Evolutionary conservation across 2,888 invertebrate species (phyloP), one percentile per base, ranked within the genome.

Genomic region (Tuta absoluta): DNA sequence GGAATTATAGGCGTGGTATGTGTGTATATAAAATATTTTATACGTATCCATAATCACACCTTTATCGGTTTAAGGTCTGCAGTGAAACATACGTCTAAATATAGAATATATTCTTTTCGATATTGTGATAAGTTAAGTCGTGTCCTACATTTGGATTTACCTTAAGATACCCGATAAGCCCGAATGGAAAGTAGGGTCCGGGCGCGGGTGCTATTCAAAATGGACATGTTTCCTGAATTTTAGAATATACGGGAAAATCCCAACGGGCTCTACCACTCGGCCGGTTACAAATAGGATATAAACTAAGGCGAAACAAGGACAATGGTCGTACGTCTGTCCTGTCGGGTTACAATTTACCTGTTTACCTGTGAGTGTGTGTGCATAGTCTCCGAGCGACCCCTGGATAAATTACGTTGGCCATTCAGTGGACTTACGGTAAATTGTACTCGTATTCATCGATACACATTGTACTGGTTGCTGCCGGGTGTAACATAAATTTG

Each of bases 141-240:
- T 48, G 33, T 61, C 61, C 17, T 45, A 24, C 51, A 23, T 53
- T 49, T 61, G 65, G 68, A 69, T 71, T 72, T 68, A 66, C 67
- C 65, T 51, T 59, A 53, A 65, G 65, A 65, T 67, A 71, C 66
- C 65, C 67, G 68, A 61, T 66, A 66, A 69, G 67, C 63, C 64
- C 66, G 67, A 66, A 67, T 69, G 72, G 68, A 69, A 72, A 71
- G 71, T 66, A 68, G 69, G 69, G 68, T 65, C 63, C 57, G 67
- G 69, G 67, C 70, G 73, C 66, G 72, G 70, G 69, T 66, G 68
- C 73, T 71, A 76, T 79, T 76, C 73, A 71, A 72, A 73, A 70
- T 68, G 72, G 68, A 65, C 71, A 70, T 68, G 72, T 72, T 70
- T 68, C 65, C 69, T 69, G 68, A 67, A 73, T 71, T 45, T 71